phyloP scores from a whole-genome alignment of 2,888 invertebrate genomes.

The Melanchra persicariae region DNA sequence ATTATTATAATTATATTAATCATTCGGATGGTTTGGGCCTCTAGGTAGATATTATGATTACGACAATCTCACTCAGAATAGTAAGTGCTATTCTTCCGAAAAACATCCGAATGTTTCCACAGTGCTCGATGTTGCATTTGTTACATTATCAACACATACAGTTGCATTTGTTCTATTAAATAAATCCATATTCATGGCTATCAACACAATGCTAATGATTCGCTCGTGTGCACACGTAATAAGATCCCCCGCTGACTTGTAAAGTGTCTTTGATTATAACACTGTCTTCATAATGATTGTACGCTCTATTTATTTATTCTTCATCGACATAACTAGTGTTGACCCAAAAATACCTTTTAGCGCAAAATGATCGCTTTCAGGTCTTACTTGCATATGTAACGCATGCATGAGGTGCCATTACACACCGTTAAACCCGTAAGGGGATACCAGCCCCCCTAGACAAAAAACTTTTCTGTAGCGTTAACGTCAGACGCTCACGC shows the following conservation, averaged over 20 bases:
- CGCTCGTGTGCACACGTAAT: constrained; percentile 45
- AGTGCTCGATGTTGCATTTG: no score
- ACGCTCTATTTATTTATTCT: constrained; percentile 27
- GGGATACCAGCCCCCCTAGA: no score
- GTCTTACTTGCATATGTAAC: background rate
- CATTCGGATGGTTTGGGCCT: no score
- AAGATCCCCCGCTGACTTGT: constrained; percentile 29
- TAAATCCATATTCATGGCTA: constrained; percentile 40
- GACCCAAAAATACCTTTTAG: constrained; percentile 9
- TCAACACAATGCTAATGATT: background rate
- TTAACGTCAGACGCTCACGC: no score
- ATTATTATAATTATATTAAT: no score
- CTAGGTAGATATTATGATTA: no score
- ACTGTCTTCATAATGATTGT: constrained; percentile 36
- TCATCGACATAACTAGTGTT: background rate
- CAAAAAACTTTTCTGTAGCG: no score
- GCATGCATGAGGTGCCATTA: background rate
- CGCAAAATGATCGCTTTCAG: background rate
- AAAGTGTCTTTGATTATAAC: constrained; percentile 29
- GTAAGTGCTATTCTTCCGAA: no score
- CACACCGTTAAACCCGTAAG: no score
- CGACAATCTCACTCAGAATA: no score
- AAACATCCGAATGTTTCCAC: no score
- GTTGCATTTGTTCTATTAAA: constrained; percentile 19
- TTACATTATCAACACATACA: constrained; percentile 18